Evolutionary conservation across 2,888 invertebrate species (phyloP).

Genomic region (Rhagium mordax): DNA sequence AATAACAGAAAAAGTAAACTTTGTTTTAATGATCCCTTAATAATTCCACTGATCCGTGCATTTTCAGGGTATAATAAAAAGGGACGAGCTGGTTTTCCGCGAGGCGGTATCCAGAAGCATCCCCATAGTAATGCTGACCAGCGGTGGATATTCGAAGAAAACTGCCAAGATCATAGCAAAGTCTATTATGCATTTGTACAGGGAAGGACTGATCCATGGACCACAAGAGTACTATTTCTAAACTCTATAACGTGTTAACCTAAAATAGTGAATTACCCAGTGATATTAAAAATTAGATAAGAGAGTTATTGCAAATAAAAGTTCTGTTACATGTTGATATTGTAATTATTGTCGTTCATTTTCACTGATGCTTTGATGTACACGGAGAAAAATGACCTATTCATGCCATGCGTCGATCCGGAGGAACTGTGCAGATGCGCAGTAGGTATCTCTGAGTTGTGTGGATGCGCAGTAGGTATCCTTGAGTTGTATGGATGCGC

Average conservation of each 20-base stretch:
- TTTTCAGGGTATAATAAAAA: conserved; percentile 83
- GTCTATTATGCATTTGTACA: conserved; percentile 85
- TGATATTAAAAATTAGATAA: not conserved
- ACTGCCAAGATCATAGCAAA: conserved; percentile 88
- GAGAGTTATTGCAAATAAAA: not conserved
- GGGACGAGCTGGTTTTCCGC: conserved; percentile 88
- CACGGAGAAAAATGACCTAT: too few species aligned
- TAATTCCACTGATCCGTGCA: not conserved
- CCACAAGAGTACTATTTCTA: conserved; percentile 54
- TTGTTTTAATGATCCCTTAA: too few species aligned
- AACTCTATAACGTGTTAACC: not conserved
- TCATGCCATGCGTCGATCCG: too few species aligned
- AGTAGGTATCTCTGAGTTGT: too few species aligned
- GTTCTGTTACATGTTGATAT: not conserved
- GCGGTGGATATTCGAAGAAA: conserved; percentile 86
- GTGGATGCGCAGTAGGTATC: too few species aligned
- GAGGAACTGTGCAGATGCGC: too few species aligned
- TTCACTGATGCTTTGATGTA: too few species aligned
- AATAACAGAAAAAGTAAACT: conserved; percentile 79
- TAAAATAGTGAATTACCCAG: not conserved
- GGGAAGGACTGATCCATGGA: conserved; percentile 73
- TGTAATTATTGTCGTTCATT: not conserved
- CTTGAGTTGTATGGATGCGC: too few species aligned
- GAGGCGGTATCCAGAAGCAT: conserved; percentile 76
- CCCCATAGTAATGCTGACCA: conserved; percentile 90